Conservation (phyloP, 2,113 vertebrate species). For the Ia io region DNA sequence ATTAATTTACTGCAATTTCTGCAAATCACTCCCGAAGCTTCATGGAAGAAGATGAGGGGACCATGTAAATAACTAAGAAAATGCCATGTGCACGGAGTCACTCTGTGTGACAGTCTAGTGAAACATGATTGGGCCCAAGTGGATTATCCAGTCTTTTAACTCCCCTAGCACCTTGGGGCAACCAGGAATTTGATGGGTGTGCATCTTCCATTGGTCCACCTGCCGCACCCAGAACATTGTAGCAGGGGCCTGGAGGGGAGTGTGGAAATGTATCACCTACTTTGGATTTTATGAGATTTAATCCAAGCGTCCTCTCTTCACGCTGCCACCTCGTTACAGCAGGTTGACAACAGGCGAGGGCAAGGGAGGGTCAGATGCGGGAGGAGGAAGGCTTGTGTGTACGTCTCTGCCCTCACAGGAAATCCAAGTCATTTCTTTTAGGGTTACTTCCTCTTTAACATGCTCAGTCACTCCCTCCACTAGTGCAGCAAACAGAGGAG, state of each 20-base stretch:
- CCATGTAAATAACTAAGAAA: neutral
- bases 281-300: constrained; percentile 19
- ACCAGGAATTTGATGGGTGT: neutral
- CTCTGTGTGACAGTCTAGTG: neutral
- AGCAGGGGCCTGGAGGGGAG: neutral
- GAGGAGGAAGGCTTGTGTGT: neutral
- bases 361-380: neutral
- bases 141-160: constrained; percentile 20
- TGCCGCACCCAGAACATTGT: neutral
- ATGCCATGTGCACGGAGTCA: neutral
- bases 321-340: neutral
- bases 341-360: neutral
- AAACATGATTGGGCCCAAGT: constrained; percentile 16
- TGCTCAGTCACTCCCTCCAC: neutral
- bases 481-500: constrained; percentile 6
- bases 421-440: neutral
- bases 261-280: neutral
- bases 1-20: neutral
- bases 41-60: neutral
- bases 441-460: neutral
- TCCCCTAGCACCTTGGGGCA: neutral
- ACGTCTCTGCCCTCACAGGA: neutral
- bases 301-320: neutral
- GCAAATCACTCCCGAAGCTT: neutral
- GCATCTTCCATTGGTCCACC: neutral